Evolutionary conservation across 2,888 invertebrate genomes (phyloP), one percentile per base, ranked within the genome.

Genomic region (Gastrophysa polygoni): DNA sequence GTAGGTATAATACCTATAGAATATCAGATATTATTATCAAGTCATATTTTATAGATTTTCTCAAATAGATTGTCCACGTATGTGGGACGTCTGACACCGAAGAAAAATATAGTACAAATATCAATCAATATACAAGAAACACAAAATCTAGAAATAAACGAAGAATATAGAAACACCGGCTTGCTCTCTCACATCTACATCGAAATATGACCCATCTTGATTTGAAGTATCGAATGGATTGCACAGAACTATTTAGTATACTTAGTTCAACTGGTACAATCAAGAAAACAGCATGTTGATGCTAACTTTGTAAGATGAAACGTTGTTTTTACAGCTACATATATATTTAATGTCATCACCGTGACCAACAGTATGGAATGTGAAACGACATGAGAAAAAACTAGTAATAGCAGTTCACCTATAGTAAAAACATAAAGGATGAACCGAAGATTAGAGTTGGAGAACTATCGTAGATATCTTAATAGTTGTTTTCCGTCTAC

Each of bases 401-500:
- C 49, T 49, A 29, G 49, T 49, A 49, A 49, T 48, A 16, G 48
- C 49, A 28, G 28, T 29, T 49, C 49, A 24, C 17, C 49, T 16
- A n/a, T n/a, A 49, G 28, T 16, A 49, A 49, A 49, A 49, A 49
- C 28, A 17, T 29, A 49, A 49, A 28, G 49, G 57, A 57, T 49
- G 11, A 28, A 28, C 49, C 28, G 17, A 29, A 38, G 38, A 38
- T 38, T 32, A 11, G 11, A 49, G 44, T 20, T 14, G 47, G 52
- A 46, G 46, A 59, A 60, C 58, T 64, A 67, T 60, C 61, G 58
- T 43, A 62, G 66, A 69, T 71, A 71, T 66, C 67, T 69, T 68
- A 67, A 69, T 69, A 67, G 66, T 63, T 63, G 66, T 67, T 69
- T 66, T 63, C 61, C 61, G 59, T 44, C 57, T 63, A 68, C 68